A percentile compares a stretch with the other conserved stretches of the same genome.
phyloP scores from a whole-genome alignment of 2,888 invertebrate genomes.

The Troilus luridus region DNA sequence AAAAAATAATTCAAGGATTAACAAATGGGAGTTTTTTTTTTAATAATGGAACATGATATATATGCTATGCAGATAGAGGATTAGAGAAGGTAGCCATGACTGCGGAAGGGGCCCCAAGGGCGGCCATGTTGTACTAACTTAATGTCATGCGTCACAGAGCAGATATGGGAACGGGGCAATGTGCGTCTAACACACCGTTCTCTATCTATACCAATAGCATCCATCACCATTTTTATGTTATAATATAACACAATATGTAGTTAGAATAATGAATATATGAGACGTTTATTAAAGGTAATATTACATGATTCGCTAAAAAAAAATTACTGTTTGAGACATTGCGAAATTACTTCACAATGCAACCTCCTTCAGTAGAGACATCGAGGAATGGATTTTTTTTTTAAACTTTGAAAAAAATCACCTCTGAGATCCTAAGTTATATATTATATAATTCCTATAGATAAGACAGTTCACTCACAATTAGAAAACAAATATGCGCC shows the following conservation, averaged over 20 bases:
- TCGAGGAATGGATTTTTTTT: no score
- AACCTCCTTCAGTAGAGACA: no score
- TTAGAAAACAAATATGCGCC: not conserved
- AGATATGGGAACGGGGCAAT: not conserved
- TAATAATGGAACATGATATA: not conserved
- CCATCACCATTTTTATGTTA: not conserved
- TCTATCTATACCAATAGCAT: not conserved
- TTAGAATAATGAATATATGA: not conserved
- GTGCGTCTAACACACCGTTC: not conserved
- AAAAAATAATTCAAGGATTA: no score
- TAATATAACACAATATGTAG: not conserved
- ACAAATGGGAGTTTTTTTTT: no score
- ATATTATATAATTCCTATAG: no score
- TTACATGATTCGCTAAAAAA: no score
- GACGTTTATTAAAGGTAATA: no score
- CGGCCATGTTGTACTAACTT: constrained; percentile 18
- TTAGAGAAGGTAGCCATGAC: not conserved
- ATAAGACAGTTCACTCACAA: not conserved
- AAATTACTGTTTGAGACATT: no score
- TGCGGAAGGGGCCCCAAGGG: not conserved
- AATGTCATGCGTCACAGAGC: not conserved
- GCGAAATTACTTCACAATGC: no score
- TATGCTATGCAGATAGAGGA: not conserved
- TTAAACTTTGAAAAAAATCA: not conserved
- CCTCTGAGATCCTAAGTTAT: not conserved